Base-by-base conservation (phyloP, 1,140 invertebrate species). In the Zaprionus gabonicus region DNA sequence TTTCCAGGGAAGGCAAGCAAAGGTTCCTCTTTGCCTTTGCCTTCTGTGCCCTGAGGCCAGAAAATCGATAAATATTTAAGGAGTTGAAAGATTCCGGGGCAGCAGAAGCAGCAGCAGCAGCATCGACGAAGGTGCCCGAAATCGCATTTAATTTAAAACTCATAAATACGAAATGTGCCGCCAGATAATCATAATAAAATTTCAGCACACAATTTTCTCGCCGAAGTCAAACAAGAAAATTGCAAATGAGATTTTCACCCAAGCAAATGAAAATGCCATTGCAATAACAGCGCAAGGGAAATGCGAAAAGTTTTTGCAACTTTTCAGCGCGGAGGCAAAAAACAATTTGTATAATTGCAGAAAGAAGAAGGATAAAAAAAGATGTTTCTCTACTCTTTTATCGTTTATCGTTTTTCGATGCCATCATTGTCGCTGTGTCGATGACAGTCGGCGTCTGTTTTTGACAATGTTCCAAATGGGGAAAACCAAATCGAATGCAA, bases 41-140 rank as follows among this genome's bases (percentile, higher is more conserved):
- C 49, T 59, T 31, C 20, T 38, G 31, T 31, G 31, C 20, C 31
- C 31, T 20, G 31, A 17, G 13, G 68, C 58, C 23, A 57, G 41
- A 72, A 88, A 88, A 87, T 88, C 84, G 87, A 87, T 87, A 87
- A 87, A 88, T 87, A 90, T 88, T 88, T 88, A 64, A 88, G 81
- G n/a, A 76, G 82, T 67, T 41, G 36, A 56, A 56, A 66, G 69
- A 49, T 56, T 62, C 62, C 41, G 36, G 31, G 31, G 31, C 23
- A 23, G 23, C 23, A 23, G 23, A 23, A 23, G 31, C 31, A 34
- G 3, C 31, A 23, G 31, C 31, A 34, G 3, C 31, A 34, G 1
- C 28, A 31, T 31, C 28, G 7, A 31, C 1, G 7, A 36, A 73
- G 70, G 51, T 73, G 81, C 71, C 76, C 49, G 51, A 81, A 82